Evolutionary conservation across 2,113 vertebrate genomes (phyloP).

Genomic region (Loxodonta africana): DNA sequence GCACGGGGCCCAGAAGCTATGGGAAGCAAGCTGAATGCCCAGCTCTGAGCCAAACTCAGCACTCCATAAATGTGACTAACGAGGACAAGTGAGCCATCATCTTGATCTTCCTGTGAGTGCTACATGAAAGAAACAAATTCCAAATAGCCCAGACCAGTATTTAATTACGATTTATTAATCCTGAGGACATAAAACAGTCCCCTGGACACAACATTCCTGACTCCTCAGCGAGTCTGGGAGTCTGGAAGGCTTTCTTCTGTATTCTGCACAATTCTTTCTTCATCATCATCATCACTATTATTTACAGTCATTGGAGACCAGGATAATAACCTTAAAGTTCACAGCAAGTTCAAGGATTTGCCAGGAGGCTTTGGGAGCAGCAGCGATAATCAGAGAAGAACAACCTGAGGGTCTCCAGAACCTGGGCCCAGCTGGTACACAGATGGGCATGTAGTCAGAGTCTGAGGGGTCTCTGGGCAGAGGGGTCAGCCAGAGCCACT

Average conservation of each 20-base stretch:
- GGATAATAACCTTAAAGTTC: not conserved
- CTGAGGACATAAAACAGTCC: not conserved
- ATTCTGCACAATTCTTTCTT: not conserved
- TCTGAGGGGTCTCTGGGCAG: fast-evolving
- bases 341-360: conserved; percentile 60
- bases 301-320: not conserved
- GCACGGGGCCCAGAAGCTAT: not conserved
- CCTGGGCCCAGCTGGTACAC: fast-evolving
- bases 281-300: not conserved
- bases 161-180: conserved; percentile 72
- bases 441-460: not conserved
- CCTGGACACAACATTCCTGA: conserved; percentile 5
- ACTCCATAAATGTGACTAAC: not conserved
- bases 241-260: conserved; percentile 57
- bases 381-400: not conserved
- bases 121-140: not conserved
- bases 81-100: not conserved
- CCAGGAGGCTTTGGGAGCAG: not conserved
- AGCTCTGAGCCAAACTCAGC: not conserved
- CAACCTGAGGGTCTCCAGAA: no score
- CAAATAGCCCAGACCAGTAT: not conserved
- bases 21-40: no score
- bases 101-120: not conserved
- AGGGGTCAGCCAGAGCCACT: not conserved
- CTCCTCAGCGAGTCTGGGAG: conserved; percentile 1